phyloP scores from a whole-genome alignment of 35 echinoderm and acorn worm genomes.

The Heliocidaris tuberculata region DNA sequence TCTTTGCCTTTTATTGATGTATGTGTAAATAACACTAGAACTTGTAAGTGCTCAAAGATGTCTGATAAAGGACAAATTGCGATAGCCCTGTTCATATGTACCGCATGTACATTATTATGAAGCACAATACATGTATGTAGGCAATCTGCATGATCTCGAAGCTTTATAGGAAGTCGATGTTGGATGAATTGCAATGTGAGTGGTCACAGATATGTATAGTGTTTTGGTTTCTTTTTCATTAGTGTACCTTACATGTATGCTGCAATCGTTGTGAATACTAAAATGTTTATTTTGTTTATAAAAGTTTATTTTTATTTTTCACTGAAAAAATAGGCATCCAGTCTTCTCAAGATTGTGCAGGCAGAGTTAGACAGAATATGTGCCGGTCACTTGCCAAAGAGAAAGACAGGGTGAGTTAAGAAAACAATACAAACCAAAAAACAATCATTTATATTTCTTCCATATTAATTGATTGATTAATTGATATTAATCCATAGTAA shows the following conservation, averaged over 20 bases:
- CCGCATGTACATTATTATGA: no score
- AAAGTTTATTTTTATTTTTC: background rate
- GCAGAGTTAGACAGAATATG: slow-evolving; percentile 93
- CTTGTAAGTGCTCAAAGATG: background rate
- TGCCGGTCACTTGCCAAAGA: slow-evolving; percentile 83
- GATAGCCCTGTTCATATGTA: background rate
- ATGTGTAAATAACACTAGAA: background rate
- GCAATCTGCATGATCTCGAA: background rate
- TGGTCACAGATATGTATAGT: no score
- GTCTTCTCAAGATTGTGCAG: slow-evolving; percentile 82
- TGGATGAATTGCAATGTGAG: background rate
- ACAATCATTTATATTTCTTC: background rate
- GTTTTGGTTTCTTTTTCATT: no score
- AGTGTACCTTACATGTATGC: no score
- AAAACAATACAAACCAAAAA: no score
- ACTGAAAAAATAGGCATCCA: slow-evolving; percentile 66
- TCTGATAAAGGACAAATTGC: background rate
- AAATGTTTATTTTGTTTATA: background rate
- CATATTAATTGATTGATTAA: no score
- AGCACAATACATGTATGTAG: background rate
- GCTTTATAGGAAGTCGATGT: background rate
- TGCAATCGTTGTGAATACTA: no score
- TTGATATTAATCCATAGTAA: no score
- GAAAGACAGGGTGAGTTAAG: slow-evolving; percentile 83
- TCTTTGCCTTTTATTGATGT: background rate